Conservation (phyloP, 2,113 vertebrate species). For the Typhlomys cinereus region DNA sequence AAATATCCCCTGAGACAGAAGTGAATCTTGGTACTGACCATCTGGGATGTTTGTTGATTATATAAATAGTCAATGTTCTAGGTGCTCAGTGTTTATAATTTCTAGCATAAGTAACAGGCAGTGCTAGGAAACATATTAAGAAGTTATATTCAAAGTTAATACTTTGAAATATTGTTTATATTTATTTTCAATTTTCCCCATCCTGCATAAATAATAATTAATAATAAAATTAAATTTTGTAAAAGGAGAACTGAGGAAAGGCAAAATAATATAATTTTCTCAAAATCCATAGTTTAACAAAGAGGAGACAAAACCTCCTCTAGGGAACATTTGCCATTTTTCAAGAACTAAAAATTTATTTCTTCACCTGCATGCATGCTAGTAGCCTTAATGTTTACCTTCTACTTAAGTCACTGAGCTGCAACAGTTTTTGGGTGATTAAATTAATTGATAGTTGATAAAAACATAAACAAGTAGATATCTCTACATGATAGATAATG, state of each 20-base stretch:
- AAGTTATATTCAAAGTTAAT: not conserved
- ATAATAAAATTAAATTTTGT: not conserved
- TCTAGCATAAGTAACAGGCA: not conserved
- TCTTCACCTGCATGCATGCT: not conserved
- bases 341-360: not conserved
- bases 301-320: not conserved
- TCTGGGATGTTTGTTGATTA: constrained; percentile 33
- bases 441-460: not conserved
- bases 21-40: constrained; percentile 39
- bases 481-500: not conserved
- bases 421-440: not conserved
- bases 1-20: not conserved
- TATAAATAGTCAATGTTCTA: constrained; percentile 45
- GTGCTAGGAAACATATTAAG: not conserved
- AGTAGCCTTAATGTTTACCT: not conserved
- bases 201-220: too few relatives aligned
- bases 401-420: not conserved
- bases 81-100: constrained; percentile 32
- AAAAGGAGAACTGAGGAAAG: not conserved
- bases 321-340: not conserved
- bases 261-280: not conserved
- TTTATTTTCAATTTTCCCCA: not conserved
- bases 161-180: not conserved
- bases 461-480: not conserved
- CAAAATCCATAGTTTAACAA: constrained; percentile 17